Evolutionary conservation across 2,888 invertebrate species (phyloP).

Genomic region (Melieria picta): DNA sequence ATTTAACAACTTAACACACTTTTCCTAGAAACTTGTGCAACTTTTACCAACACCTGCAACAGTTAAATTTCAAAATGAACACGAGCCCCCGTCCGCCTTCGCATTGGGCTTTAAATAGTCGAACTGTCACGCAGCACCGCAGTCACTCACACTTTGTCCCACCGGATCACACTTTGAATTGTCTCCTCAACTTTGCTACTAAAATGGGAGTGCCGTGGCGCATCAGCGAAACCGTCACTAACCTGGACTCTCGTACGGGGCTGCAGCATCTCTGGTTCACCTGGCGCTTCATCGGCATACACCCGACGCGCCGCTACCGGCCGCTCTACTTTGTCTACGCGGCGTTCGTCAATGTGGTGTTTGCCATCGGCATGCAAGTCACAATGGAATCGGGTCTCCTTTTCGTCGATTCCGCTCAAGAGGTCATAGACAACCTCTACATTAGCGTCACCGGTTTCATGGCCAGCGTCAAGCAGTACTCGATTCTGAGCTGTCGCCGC

Average conservation of each 20-base stretch:
- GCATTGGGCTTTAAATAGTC: background rate
- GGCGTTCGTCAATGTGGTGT: constrained; percentile 26
- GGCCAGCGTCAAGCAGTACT: constrained; percentile 39
- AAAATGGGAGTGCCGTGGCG: background rate
- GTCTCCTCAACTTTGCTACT: too few species aligned
- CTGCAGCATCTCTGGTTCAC: constrained; percentile 43
- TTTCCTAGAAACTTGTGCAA: constrained; percentile 7
- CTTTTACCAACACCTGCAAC: background rate
- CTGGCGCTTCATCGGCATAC: constrained; percentile 44
- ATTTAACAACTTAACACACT: background rate
- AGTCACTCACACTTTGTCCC: constrained; percentile 1
- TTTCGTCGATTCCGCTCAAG: constrained; percentile 24
- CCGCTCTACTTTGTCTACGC: constrained; percentile 42
- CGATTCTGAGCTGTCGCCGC: constrained; percentile 23
- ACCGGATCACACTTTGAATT: background rate
- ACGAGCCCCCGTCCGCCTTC: background rate
- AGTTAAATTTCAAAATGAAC: background rate
- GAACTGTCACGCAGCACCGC: background rate
- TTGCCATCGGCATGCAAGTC: constrained; percentile 34
- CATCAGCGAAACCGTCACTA: constrained; percentile 18
- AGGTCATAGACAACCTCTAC: constrained; percentile 41
- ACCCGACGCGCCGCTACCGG: constrained; percentile 39
- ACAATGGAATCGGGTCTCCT: constrained; percentile 35
- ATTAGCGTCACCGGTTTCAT: constrained; percentile 39
- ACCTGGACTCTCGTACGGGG: constrained; percentile 41